Evolutionary conservation across 2,113 vertebrate species (phyloP).

Genomic region (Caranx ignobilis): DNA sequence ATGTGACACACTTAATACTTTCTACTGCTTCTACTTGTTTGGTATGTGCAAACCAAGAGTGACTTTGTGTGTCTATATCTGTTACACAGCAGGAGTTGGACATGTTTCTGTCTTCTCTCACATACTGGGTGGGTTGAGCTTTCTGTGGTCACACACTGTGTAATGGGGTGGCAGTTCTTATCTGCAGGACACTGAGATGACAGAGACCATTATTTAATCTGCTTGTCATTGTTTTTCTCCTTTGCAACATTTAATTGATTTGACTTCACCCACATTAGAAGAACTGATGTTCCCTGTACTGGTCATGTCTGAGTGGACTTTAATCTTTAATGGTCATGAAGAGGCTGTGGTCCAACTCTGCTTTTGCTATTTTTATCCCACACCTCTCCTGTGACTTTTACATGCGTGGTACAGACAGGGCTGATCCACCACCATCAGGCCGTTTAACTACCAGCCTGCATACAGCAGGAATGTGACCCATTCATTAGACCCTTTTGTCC

Average conservation of each 20-base stretch:
- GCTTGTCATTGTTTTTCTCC: too few relatives aligned
- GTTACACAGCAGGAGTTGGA: not conserved
- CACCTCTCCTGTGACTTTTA: slow-evolving; percentile 10
- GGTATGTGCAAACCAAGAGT: not conserved
- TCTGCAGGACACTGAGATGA: slow-evolving; percentile 18
- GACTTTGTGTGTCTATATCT: not conserved
- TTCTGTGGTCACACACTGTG: not conserved
- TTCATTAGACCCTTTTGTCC: slow-evolving; percentile 58
- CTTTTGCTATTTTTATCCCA: slow-evolving; percentile 68
- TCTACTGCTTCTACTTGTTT: not conserved
- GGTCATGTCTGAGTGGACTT: not conserved
- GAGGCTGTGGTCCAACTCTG: not conserved
- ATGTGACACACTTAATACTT: not conserved
- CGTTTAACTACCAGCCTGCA: slow-evolving; percentile 17
- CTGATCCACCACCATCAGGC: slow-evolving; percentile 26
- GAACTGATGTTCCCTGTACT: not conserved
- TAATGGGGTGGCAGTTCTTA: not conserved
- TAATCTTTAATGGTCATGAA: slow-evolving; percentile 34
- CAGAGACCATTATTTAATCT: not conserved
- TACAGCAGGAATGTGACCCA: slow-evolving; percentile 54
- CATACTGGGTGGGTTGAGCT: not conserved
- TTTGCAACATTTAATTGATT: not conserved
- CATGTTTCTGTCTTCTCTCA: not conserved
- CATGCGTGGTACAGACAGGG: slow-evolving; percentile 1
- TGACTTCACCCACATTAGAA: not conserved